These are phyloP conservation scores for Holcopasites calliopsidis DNA, from an alignment of 1,140 invertebrate genomes.

Conservation along the genomic window DNA sequence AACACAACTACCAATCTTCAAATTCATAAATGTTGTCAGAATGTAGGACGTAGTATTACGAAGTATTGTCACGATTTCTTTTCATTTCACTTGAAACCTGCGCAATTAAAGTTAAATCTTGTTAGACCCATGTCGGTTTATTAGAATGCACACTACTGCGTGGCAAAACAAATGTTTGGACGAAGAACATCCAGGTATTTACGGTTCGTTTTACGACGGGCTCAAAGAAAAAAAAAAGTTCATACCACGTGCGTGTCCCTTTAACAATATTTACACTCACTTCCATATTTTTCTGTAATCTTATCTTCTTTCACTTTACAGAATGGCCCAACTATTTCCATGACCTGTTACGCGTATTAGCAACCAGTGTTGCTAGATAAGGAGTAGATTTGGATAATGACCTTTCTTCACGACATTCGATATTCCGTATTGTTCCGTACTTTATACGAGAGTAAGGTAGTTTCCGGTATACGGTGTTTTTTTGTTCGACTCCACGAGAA, in stretches of 20 bases:
- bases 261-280: conserved; percentile 49
- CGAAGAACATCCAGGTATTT: not conserved
- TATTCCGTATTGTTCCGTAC: not conserved
- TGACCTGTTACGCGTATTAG: conserved; percentile 24
- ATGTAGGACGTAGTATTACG: no score
- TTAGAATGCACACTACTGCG: not conserved
- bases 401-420: not conserved
- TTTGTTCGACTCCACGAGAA: no score
- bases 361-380: conserved; percentile 32
- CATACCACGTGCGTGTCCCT: not conserved
- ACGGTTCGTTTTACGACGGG: not conserved
- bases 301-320: conserved; percentile 41
- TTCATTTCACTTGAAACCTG: not conserved
- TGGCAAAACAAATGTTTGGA: not conserved
- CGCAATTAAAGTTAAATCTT: not conserved
- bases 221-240: not conserved
- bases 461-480: not conserved
- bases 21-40: no score
- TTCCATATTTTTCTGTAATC: conserved; percentile 45
- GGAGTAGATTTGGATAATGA: conserved; percentile 18
- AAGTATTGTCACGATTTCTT: no score
- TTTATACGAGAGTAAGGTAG: not conserved
- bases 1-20: no score
- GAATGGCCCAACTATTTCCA: conserved; percentile 16
- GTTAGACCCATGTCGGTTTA: not conserved